Conservation (phyloP, 2,888 invertebrate genomes). For the Tinea pellionella region DNA sequence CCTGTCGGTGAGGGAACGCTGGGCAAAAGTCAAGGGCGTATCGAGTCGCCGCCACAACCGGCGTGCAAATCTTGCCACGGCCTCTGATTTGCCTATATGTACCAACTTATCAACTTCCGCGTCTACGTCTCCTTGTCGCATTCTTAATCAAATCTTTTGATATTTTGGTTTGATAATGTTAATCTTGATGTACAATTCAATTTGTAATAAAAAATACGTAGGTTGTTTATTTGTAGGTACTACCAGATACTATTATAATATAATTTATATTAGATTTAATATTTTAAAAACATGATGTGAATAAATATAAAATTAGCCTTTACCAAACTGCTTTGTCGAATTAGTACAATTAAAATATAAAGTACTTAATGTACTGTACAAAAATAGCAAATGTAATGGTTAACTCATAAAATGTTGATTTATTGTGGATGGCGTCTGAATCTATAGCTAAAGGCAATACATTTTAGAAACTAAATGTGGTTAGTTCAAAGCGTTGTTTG, state of each 20-base stretch:
- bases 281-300: too few relatives aligned
- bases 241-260: conserved; percentile 13
- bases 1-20: conserved; percentile 6
- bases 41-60: not conserved
- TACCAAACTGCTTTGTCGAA: too few relatives aligned
- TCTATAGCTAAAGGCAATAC: too few relatives aligned
- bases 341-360: too few relatives aligned
- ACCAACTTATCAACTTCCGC: not conserved
- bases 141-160: conserved; percentile 7
- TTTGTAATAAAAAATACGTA: not conserved
- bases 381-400: too few relatives aligned
- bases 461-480: too few relatives aligned
- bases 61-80: not conserved
- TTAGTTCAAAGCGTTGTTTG: too few relatives aligned
- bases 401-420: too few relatives aligned
- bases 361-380: too few relatives aligned
- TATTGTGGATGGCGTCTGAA: too few relatives aligned
- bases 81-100: conserved; percentile 11
- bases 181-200: not conserved
- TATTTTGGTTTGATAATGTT: conserved; percentile 8
- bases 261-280: not conserved
- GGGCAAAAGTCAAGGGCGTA: conserved; percentile 12
- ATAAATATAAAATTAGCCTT: too few relatives aligned
- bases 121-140: conserved; percentile 7
- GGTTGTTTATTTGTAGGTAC: too few relatives aligned